phyloP scores from a whole-genome alignment of 2,888 invertebrate species.

The Halictus ligatus region DNA sequence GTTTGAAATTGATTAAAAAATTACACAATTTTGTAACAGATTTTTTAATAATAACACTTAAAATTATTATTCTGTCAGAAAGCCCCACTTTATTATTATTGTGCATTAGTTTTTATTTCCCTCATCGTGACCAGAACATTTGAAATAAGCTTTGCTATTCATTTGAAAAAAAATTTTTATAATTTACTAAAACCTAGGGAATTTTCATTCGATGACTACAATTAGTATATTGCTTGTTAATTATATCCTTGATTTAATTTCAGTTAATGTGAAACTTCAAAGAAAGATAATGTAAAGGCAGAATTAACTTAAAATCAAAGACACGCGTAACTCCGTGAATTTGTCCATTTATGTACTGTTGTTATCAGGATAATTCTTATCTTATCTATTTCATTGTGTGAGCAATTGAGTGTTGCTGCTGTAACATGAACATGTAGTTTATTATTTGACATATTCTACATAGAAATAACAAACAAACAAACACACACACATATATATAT shows the following conservation, averaged over 20 bases:
- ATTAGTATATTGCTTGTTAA: conserved; percentile 10
- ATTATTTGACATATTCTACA: conserved; percentile 50
- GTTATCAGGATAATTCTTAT: conserved; percentile 29
- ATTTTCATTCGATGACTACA: neutral
- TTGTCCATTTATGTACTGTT: conserved; percentile 11
- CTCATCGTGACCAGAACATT: neutral
- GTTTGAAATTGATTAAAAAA: conserved; percentile 14
- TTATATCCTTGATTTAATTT: neutral
- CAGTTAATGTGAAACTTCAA: neutral
- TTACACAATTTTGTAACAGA: conserved; percentile 21
- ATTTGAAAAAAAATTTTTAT: neutral
- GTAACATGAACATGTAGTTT: conserved; percentile 47
- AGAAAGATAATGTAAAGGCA: conserved; percentile 11
- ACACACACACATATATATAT: no score
- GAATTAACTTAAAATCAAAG: conserved; percentile 11
- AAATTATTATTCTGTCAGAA: neutral
- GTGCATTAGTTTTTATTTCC: neutral
- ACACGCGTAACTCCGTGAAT: conserved; percentile 31
- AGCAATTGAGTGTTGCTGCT: conserved; percentile 17
- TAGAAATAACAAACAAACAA: conserved; percentile 38
- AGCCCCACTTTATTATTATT: neutral
- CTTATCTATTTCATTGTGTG: conserved; percentile 38
- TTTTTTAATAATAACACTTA: conserved; percentile 18
- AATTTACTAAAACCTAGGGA: neutral
- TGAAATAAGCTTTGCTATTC: neutral